Evolutionary conservation across 2,888 invertebrate genomes (phyloP).

Genomic region (Lasioglossum figueresi): DNA sequence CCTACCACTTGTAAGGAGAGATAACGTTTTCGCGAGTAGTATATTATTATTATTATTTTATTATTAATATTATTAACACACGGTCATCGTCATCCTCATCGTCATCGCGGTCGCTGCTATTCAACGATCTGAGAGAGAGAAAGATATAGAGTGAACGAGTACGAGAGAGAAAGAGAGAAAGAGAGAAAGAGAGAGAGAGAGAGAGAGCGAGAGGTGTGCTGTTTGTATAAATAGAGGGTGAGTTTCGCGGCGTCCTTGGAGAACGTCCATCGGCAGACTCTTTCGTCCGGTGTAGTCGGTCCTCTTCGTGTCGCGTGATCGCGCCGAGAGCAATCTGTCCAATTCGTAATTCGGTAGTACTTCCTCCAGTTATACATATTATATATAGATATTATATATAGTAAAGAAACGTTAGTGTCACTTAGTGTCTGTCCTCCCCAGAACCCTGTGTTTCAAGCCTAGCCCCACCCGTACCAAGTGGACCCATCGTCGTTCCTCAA

Average conservation of each 20-base stretch:
- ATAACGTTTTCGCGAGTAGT: constrained; percentile 66
- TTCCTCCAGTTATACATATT: constrained; percentile 79
- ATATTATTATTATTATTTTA: constrained; percentile 69
- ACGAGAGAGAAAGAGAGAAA: background rate
- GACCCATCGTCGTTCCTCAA: background rate
- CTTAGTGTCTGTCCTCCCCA: constrained; percentile 73
- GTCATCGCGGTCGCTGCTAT: constrained; percentile 40
- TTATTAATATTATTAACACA: constrained; percentile 55
- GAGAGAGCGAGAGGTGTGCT: background rate
- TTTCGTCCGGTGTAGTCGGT: constrained; percentile 63
- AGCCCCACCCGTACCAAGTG: constrained; percentile 13
- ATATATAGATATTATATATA: constrained; percentile 59
- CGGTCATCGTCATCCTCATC: constrained; percentile 60
- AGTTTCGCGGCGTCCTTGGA: constrained; percentile 43
- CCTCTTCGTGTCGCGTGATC: constrained; percentile 68
- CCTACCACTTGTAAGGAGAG: constrained; percentile 60
- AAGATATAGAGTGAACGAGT: background rate
- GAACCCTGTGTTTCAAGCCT: constrained; percentile 20
- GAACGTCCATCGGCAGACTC: constrained; percentile 34
- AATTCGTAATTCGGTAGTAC: constrained; percentile 82
- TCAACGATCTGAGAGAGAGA: constrained; percentile 20
- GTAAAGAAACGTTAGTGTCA: constrained; percentile 77
- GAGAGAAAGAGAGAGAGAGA: background rate
- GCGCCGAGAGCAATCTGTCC: constrained; percentile 81
- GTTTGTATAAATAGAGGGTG: constrained; percentile 46